phyloP scores from a whole-genome alignment of 2,888 invertebrate species.

The Cosmia trapezina region DNA sequence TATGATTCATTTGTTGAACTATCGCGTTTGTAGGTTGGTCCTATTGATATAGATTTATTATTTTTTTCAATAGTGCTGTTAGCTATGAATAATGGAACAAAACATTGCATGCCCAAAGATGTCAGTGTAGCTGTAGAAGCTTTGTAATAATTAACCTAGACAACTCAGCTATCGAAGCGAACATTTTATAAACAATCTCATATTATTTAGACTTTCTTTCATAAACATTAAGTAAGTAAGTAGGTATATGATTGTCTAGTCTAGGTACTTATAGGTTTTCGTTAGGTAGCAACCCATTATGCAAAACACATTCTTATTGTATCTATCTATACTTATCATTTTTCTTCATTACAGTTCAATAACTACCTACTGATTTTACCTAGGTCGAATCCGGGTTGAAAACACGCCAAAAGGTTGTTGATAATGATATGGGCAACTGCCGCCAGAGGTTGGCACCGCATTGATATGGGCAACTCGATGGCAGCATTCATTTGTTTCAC shows the following conservation, averaged over 20 bases:
- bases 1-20: too few species aligned
- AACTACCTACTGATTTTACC: background rate
- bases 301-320: background rate
- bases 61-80: too few species aligned
- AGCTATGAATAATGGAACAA: background rate
- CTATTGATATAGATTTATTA: too few species aligned
- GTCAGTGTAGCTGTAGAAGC: background rate
- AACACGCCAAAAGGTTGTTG: conserved; percentile 24
- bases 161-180: background rate
- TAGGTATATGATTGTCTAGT: too few species aligned
- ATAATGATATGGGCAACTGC: conserved; percentile 24
- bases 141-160: background rate
- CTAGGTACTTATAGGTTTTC: background rate
- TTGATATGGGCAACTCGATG: conserved; percentile 24
- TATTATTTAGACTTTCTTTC: conserved; percentile 9
- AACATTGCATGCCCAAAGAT: background rate
- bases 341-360: background rate
- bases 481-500: conserved; percentile 22
- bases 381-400: conserved; percentile 52
- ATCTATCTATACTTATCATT: background rate
- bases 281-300: background rate
- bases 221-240: background rate
- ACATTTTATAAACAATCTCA: background rate
- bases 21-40: too few species aligned
- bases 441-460: background rate